Percentiles rank a stretch among this genome's conserved stretches.
Conservation (phyloP, 2,888 invertebrate species). For the Cataglyphis cursor region DNA sequence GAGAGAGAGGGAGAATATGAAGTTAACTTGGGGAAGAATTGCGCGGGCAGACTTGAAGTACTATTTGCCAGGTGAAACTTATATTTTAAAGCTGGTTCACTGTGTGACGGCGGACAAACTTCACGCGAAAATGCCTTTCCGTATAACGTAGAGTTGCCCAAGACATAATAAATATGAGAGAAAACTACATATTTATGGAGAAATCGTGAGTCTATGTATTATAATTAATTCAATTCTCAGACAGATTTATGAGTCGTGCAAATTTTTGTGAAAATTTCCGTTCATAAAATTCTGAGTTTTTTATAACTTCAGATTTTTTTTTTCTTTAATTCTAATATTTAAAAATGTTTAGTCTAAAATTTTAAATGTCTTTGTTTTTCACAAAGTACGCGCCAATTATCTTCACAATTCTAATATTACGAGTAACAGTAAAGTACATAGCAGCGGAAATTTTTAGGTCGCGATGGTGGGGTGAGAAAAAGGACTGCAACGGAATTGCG, state of each 20-base stretch:
- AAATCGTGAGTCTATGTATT: slow-evolving; percentile 3
- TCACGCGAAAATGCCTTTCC: slow-evolving; percentile 47
- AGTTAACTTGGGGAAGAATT: slow-evolving; percentile 55
- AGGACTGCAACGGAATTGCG: slow-evolving; percentile 56
- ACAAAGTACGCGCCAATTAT: not conserved
- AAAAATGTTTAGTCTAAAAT: slow-evolving; percentile 2
- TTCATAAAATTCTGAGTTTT: not conserved
- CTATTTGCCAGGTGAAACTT: slow-evolving; percentile 39
- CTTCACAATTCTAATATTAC: not conserved
- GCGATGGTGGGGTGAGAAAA: slow-evolving; percentile 3
- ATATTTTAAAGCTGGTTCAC: slow-evolving; percentile 46
- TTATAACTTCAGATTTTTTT: not conserved
- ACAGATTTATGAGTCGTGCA: slow-evolving; percentile 6
- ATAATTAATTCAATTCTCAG: slow-evolving; percentile 14
- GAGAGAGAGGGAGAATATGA: slow-evolving; percentile 29
- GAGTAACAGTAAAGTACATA: not conserved
- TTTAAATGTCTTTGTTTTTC: not conserved
- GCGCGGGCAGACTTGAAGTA: slow-evolving; percentile 39
- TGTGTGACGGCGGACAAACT: slow-evolving; percentile 24
- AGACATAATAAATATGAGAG: slow-evolving; percentile 35
- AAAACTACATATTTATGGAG: slow-evolving; percentile 19
- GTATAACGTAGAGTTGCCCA: slow-evolving; percentile 34
- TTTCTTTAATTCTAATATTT: not conserved
- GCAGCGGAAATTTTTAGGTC: slow-evolving; percentile 58
- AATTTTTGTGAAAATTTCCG: not conserved